phyloP scores from a whole-genome alignment of 1,140 invertebrate species.

The Arctopsyche grandis region DNA sequence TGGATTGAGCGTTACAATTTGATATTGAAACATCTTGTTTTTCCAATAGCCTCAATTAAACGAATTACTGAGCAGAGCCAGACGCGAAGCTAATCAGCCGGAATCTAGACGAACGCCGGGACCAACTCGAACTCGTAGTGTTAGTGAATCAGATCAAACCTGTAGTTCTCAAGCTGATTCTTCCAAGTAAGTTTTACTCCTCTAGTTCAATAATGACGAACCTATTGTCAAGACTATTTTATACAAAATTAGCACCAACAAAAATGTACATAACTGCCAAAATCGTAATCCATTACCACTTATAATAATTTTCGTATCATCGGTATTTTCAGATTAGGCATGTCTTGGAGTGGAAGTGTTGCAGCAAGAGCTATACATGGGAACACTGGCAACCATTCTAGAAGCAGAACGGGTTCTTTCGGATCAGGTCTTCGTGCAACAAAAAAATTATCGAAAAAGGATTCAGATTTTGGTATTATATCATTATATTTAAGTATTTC shows the following conservation, averaged over 20 bases:
- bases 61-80: conserved; percentile 47
- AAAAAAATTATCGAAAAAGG: conserved; percentile 20
- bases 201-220: too few relatives aligned
- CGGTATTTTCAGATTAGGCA: conserved; percentile 46
- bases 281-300: background rate
- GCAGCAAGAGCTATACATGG: conserved; percentile 15
- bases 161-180: conserved; percentile 3
- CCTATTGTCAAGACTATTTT: background rate
- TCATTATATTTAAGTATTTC: too few relatives aligned
- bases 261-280: background rate
- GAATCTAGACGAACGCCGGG: conserved; percentile 43
- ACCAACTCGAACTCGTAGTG: conserved; percentile 37
- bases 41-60: conserved; percentile 51
- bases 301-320: background rate
- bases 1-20: background rate
- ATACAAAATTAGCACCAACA: background rate
- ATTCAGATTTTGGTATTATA: conserved; percentile 29
- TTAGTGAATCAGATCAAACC: conserved; percentile 50
- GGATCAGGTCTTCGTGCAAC: conserved; percentile 44
- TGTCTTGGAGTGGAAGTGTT: conserved; percentile 46
- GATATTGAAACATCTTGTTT: conserved; percentile 2
- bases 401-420: conserved; percentile 48
- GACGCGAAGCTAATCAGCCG: conserved; percentile 45
- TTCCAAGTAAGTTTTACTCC: conserved; percentile 14
- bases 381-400: background rate